Conservation (phyloP, 2,888 invertebrate genomes). For the Habroteleia sp. region DNA sequence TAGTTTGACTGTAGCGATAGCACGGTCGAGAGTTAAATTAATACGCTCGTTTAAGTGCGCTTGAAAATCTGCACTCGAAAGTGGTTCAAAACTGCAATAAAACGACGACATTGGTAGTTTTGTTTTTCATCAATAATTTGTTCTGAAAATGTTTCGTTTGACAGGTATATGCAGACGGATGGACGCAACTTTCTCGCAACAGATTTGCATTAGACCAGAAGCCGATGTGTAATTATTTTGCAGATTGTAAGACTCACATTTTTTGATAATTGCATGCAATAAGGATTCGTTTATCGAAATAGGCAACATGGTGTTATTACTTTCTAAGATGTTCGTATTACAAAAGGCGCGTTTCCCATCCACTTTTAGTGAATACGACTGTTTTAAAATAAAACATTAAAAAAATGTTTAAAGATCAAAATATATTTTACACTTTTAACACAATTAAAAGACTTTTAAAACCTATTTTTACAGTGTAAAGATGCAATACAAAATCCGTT, state of each 20-base stretch:
- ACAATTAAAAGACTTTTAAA: too few relatives aligned
- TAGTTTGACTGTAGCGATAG: too few relatives aligned
- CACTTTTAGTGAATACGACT: too few relatives aligned
- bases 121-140: constrained; percentile 34
- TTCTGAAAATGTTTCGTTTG: constrained; percentile 14
- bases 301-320: constrained; percentile 14
- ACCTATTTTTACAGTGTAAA: too few relatives aligned
- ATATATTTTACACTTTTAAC: too few relatives aligned
- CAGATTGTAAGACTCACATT: constrained; percentile 14
- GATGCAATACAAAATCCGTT: too few relatives aligned
- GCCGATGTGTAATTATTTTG: constrained; percentile 24
- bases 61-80: constrained; percentile 13
- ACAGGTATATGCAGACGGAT: constrained; percentile 9
- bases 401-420: too few relatives aligned
- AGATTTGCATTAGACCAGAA: constrained; percentile 28
- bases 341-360: constrained; percentile 22
- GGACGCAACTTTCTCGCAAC: constrained; percentile 23
- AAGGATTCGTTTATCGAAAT: constrained; percentile 31
- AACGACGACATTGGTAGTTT: neutral
- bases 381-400: too few relatives aligned
- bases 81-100: constrained; percentile 15
- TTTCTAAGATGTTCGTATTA: constrained; percentile 37
- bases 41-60: too few relatives aligned
- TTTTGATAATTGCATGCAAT: constrained; percentile 35
- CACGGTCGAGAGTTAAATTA: too few relatives aligned